Conservation (phyloP, 2,888 invertebrate species). For the Zygothrica quintamaculata region DNA sequence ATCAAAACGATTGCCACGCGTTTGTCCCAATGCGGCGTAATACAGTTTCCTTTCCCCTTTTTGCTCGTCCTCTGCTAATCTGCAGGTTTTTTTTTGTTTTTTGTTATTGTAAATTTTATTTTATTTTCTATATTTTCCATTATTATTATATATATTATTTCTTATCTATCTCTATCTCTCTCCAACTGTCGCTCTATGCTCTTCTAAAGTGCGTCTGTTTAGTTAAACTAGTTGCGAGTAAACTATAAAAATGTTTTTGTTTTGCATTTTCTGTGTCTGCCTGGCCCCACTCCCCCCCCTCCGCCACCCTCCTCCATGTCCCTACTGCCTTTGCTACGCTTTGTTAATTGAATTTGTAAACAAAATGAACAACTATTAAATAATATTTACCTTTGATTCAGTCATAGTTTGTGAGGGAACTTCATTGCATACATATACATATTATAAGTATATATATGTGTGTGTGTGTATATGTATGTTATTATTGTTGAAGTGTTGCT, state of each 20-base stretch:
- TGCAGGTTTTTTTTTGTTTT: neutral
- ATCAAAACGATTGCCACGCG: constrained; percentile 55
- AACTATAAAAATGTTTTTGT: constrained; percentile 24
- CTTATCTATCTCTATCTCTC: neutral
- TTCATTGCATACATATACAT: neutral
- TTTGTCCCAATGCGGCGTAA: constrained; percentile 73
- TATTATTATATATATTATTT: too few species aligned
- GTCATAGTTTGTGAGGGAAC: constrained; percentile 4
- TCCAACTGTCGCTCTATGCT: constrained; percentile 1
- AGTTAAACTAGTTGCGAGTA: constrained; percentile 12
- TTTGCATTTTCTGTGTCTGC: neutral
- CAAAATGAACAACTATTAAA: constrained; percentile 42
- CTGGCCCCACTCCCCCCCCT: constrained; percentile 2
- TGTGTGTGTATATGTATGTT: too few species aligned
- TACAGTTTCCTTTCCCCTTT: constrained; percentile 27
- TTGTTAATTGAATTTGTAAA: constrained; percentile 54
- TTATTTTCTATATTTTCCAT: neutral
- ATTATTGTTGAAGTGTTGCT: too few species aligned
- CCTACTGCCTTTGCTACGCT: constrained; percentile 2
- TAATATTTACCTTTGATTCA: constrained; percentile 55
- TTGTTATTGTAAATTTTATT: too few species aligned
- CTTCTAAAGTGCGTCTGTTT: constrained; percentile 22
- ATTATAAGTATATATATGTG: neutral
- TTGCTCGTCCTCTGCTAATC: constrained; percentile 20
- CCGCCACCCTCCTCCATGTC: constrained; percentile 5